Evolutionary conservation across 2,113 vertebrate genomes (phyloP), one percentile per base, ranked within the genome.

Genomic region (Callaeas wilsoni): DNA sequence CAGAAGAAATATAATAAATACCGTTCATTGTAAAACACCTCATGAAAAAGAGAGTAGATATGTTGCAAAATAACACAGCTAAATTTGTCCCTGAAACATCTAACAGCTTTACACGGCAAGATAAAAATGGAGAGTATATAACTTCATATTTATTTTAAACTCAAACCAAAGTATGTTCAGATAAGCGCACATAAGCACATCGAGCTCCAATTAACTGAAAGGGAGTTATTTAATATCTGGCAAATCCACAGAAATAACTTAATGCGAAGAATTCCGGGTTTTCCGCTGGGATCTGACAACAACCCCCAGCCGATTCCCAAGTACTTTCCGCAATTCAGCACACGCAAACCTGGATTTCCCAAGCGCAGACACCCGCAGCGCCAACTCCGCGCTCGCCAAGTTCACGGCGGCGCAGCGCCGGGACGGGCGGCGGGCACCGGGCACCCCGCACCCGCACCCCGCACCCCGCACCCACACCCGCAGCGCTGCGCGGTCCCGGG

Each of bases 151-250:
- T 65, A 44, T 74, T 80, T 65, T 49, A 37, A n/a, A 70, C 25
- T 25, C 47, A 32, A 85, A 21, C 21, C 30, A 39, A 59, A 89
- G 30, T 1, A 25, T 0, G 4, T 20, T 33, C 21, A 4, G 63
- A 37, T 7, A 73, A 23, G 46, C n/a, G 4, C 23, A 47, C 17
- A 19, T 1, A 49, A 69, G 3, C 46, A 3, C 21, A 4, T 9
- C 78, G 7, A 6, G 25, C 49, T 30, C 81, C 83, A 30, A 4
- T 5, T 1, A 37, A 6, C 29, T 1, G 9, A 15, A 37, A 10
- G 30, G 9, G 21, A 64, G 9, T 0, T 8, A 20, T 3, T 52
- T 10, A 9, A 5, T 1, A 20, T 30, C 26, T 4, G 25, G 18
- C 52, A 46, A 70, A 79, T 0, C 19, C 52, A 10, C 32, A 7